Evolutionary conservation across 2,888 invertebrate species (phyloP), one percentile per base, ranked within the genome.

Genomic region (Lysandra coridon): DNA sequence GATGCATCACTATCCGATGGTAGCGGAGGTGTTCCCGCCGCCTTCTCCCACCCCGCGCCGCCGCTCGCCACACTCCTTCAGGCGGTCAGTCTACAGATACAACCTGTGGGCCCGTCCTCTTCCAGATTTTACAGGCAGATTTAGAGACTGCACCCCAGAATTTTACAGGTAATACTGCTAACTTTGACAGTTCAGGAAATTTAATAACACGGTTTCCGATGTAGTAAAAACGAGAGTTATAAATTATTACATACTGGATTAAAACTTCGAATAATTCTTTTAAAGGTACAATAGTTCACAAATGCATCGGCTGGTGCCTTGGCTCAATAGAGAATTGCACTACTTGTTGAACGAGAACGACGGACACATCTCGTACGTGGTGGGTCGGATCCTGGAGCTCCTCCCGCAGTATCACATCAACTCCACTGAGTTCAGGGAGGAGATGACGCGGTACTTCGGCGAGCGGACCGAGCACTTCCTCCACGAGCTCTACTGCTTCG

Each of bases 401-500:
- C 91, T 98, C 33, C 96, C 95, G 7, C 93, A 95, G 82, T 95
- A 96, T 85, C 96, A 97, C 86, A 95, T 97, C 81, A 95, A 94
- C 83, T 96, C 97, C 81, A 87, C 95, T 10, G 96, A 96, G 85
- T 98, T 99, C 90, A 95, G 96, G 64, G 95, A 96, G 73, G 94
- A 96, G 17, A 89, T 98, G 78, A 94, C 95, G 49, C 96, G 96
- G 17, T 97, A 96, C 87, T 95, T 98, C 81, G 96, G 96, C 33
- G 92, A 94, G 0, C 95, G 96, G 83, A 97, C 98, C 0, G 96
- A 96, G 80, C 99, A 99, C 89, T 99, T 99, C 88, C 95, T 98
- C 57, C 98, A 99, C 88, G 99, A 99, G 87, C 95, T 99, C 81
- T 96, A 97, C 85, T 96, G 96, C 88, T 99, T 97, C 91, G 98